A percentile compares a stretch with the other conserved stretches of the same genome.
phyloP scores from a whole-genome alignment of 2,888 invertebrate species.

The Lapara coniferarum region DNA sequence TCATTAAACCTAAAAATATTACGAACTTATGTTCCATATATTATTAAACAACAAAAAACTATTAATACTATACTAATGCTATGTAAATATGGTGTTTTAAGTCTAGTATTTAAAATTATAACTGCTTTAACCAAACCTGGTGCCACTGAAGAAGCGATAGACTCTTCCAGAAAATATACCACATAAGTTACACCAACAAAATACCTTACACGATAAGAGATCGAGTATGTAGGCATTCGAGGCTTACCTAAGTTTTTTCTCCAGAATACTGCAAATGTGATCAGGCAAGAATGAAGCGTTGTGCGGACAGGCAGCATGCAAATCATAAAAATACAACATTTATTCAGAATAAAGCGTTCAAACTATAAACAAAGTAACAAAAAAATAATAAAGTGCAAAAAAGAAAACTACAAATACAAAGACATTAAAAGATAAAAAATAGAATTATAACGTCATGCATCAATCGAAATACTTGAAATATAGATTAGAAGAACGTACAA shows the following conservation, averaged over 20 bases:
- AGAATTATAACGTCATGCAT: slow-evolving; percentile 9
- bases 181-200: slow-evolving; percentile 34
- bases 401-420: slow-evolving; percentile 3
- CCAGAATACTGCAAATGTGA: slow-evolving; percentile 89
- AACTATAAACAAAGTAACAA: slow-evolving; percentile 32
- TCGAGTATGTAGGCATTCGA: slow-evolving; percentile 49
- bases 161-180: background rate
- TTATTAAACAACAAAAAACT: too few relatives aligned
- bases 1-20: too few relatives aligned
- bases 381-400: slow-evolving; percentile 27
- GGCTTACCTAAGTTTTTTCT: slow-evolving; percentile 92
- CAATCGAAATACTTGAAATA: background rate
- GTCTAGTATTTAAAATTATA: too few relatives aligned
- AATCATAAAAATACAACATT: slow-evolving; percentile 79
- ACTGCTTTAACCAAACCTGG: too few relatives aligned
- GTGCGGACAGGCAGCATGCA: slow-evolving; percentile 85
- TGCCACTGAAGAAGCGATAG: background rate
- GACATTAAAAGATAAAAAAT: background rate
- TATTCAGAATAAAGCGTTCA: slow-evolving; percentile 65
- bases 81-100: too few relatives aligned
- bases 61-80: too few relatives aligned
- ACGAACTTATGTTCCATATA: too few relatives aligned
- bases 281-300: slow-evolving; percentile 82
- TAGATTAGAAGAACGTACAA: slow-evolving; percentile 1
- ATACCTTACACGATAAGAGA: slow-evolving; percentile 41